These are phyloP conservation scores for Lepidurus arcticus DNA, from an alignment of 1,140 invertebrate species.

Conservation along the genomic window DNA sequence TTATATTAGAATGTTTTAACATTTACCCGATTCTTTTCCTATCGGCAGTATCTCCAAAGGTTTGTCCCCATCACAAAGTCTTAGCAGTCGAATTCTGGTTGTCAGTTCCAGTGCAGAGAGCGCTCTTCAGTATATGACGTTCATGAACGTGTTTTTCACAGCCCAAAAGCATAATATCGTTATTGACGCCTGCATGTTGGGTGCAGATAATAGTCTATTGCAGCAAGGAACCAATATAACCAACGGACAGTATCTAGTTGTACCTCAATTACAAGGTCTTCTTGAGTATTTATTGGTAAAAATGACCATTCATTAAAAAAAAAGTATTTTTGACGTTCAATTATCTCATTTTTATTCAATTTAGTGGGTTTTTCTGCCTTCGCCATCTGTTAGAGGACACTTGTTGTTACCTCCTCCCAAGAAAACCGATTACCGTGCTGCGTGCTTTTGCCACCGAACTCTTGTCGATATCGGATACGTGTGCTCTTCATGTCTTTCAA, in stretches of 20 bases:
- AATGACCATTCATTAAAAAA: conserved; percentile 35
- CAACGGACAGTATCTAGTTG: conserved; percentile 77
- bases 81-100: conserved; percentile 72
- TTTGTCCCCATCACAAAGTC: conserved; percentile 55
- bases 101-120: conserved; percentile 84
- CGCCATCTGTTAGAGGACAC: conserved; percentile 68
- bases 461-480: conserved; percentile 94
- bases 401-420: conserved; percentile 80
- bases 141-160: conserved; percentile 97
- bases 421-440: conserved; percentile 90
- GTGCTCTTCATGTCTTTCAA: conserved; percentile 94
- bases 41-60: conserved; percentile 49
- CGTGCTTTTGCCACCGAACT: conserved; percentile 96
- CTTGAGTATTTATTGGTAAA: conserved; percentile 85
- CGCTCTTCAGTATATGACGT: conserved; percentile 93
- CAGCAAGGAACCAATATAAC: conserved; percentile 96
- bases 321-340: not conserved
- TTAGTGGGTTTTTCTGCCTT: conserved; percentile 89
- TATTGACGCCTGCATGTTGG: conserved; percentile 88
- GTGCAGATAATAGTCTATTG: conserved; percentile 80
- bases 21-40: conserved; percentile 12
- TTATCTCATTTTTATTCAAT: conserved; percentile 40
- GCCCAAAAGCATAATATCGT: conserved; percentile 84
- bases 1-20: not conserved
- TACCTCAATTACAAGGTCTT: conserved; percentile 71